Base-by-base conservation (phyloP, 2,797 vertebrate genomes). In the Rachycentron canadum region DNA sequence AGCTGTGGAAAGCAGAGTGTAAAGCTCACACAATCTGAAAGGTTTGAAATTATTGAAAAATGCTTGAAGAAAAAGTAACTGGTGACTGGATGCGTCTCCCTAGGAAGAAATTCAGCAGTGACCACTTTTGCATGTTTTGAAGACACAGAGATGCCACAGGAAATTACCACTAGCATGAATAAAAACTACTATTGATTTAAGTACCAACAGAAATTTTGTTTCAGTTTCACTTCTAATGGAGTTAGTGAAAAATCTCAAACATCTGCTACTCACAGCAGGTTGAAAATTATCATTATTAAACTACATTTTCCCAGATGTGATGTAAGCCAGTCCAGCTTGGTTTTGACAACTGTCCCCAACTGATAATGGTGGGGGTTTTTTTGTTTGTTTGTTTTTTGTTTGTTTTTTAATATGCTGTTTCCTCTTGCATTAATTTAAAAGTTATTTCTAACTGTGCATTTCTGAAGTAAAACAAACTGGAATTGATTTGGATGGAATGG, bases 211-310 rank as follows among this genome's bases (percentile, higher is more conserved):
- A 66, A 32, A 28, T 36, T 30, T 45, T 69, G 23, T 10, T 61
- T 64, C 25, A 52, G 50, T 52, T 72, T 69, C 26, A 45, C 26
- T 49, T 72, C n/a, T 32, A 52, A 76, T 25, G 41, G 28, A 64
- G 25, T 61, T 32, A 71, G 14, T 60, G 38, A 65, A 7, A 59
- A 76, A 72, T 52, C 36, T 40, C 32, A 36, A 67, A 68, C 86
- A 86, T 82, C 73, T 84, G 76, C 60, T 70, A 0, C 65, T 65
- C 65, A 21, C 67, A 83, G 67, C 69, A 62, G 63, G 73, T 84
- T 69, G 47, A 57, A 45, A 81, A 62, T 77, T 17, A 36, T 70
- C n/a, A 21, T 21, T 58, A 40, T 65, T 61, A 67, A 76, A 73
- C 67, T 79, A 28, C 19, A 19, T 69, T 75, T 75, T 17, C 57